Conservation (phyloP, 2,888 invertebrate genomes). For the Platycheirus albimanus region DNA sequence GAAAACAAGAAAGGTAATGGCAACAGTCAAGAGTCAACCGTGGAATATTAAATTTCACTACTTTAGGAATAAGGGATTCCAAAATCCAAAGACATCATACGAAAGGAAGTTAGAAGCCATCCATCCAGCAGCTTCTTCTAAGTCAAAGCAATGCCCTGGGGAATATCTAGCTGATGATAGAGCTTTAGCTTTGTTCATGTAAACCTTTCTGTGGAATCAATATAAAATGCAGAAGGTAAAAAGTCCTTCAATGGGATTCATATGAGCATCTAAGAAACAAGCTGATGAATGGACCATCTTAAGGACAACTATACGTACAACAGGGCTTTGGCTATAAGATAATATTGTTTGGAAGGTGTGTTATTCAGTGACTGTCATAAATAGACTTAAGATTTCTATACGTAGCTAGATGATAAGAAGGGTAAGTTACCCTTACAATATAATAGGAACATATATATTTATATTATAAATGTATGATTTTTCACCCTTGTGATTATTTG, state of each 20-base stretch:
- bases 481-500: too few relatives aligned
- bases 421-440: too few relatives aligned
- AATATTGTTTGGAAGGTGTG: slow-evolving; percentile 8
- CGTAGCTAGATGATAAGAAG: too few relatives aligned
- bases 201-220: slow-evolving; percentile 34
- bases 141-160: slow-evolving; percentile 49
- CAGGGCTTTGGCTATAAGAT: too few relatives aligned
- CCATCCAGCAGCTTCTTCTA: slow-evolving; percentile 6
- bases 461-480: too few relatives aligned
- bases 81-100: slow-evolving; percentile 11
- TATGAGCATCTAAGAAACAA: slow-evolving; percentile 55
- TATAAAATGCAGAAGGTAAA: slow-evolving; percentile 21
- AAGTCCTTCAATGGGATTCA: slow-evolving; percentile 51
- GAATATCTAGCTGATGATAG: slow-evolving; percentile 59
- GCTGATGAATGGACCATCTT: slow-evolving; percentile 49
- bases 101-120: neutral
- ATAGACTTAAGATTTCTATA: slow-evolving; percentile 36
- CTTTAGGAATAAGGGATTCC: slow-evolving; percentile 21
- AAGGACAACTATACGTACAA: neutral
- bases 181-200: slow-evolving; percentile 19
- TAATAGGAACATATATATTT: too few relatives aligned
- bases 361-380: slow-evolving; percentile 40
- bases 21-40: slow-evolving; percentile 63
- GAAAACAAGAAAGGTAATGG: slow-evolving; percentile 45
- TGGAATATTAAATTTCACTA: slow-evolving; percentile 66